Evolutionary conservation across 2,797 vertebrate species (phyloP).

Genomic region (Kryptopterus vitreolus): DNA sequence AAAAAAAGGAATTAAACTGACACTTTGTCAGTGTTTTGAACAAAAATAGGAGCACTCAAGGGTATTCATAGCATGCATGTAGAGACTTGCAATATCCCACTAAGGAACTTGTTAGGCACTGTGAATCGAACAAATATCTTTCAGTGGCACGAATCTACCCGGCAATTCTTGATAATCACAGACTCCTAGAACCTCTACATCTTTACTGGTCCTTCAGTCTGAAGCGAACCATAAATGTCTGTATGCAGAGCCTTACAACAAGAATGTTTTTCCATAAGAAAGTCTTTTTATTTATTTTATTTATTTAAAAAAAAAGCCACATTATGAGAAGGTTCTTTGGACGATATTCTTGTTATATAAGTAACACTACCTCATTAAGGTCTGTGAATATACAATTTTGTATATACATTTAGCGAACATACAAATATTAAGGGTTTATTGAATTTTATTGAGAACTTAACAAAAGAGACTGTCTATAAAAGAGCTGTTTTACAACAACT

Average conservation of each 20-base stretch:
- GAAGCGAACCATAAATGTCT: not conserved
- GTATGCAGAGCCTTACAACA: not conserved
- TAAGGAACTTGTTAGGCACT: constrained; percentile 34
- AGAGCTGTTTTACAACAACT: too few species aligned
- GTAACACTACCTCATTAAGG: constrained; percentile 17
- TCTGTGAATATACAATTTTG: constrained; percentile 24
- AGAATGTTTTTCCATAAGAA: not conserved
- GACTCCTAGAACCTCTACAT: not conserved
- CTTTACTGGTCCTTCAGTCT: not conserved
- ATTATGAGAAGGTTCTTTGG: not conserved
- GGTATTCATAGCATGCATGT: constrained; percentile 54
- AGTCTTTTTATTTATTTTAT: too few species aligned
- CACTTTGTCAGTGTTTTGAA: constrained; percentile 42
- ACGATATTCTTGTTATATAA: not conserved
- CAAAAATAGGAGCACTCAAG: constrained; percentile 45
- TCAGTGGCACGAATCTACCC: constrained; percentile 18
- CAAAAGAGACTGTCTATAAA: not conserved
- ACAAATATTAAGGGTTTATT: too few species aligned
- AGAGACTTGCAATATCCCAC: constrained; percentile 45
- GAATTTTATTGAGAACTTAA: not conserved
- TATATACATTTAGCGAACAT: too few species aligned
- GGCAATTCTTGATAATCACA: constrained; percentile 35
- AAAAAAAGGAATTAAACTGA: constrained; percentile 28
- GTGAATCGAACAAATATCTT: constrained; percentile 48
- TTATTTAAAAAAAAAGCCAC: too few species aligned